These are phyloP conservation scores for Hoplodrina blanda DNA, from an alignment of 2,888 invertebrate genomes.

Conservation along the genomic window DNA sequence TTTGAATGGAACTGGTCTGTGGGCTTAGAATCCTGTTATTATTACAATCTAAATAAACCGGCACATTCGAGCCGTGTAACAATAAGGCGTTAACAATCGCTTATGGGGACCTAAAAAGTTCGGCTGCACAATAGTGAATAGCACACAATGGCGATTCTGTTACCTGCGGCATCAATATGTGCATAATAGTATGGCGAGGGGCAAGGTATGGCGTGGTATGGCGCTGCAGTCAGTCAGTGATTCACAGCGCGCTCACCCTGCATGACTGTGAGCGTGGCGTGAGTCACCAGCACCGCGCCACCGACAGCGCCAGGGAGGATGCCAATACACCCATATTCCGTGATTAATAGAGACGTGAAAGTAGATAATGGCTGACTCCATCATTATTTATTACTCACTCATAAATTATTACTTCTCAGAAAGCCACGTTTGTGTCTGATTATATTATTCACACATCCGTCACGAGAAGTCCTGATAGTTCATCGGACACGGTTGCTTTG, in stretches of 20 bases:
- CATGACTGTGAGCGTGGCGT: slow-evolving; percentile 70
- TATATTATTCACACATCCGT: slow-evolving; percentile 65
- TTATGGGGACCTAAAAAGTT: slow-evolving; percentile 85
- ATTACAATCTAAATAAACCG: slow-evolving; percentile 81
- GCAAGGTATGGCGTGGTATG: slow-evolving; percentile 39
- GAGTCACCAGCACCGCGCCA: slow-evolving; percentile 62
- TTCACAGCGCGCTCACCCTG: slow-evolving; percentile 74
- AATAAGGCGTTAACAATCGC: slow-evolving; percentile 87
- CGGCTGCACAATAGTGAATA: slow-evolving; percentile 86
- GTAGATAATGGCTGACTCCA: slow-evolving; percentile 72
- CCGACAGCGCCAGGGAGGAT: slow-evolving; percentile 58
- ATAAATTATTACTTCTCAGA: slow-evolving; percentile 69
- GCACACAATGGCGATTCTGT: slow-evolving; percentile 88
- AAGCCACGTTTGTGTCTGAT: slow-evolving; percentile 63
- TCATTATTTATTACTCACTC: slow-evolving; percentile 73
- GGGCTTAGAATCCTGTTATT: slow-evolving; percentile 78
- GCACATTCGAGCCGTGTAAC: slow-evolving; percentile 77
- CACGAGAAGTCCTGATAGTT: slow-evolving; percentile 54
- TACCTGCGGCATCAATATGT: slow-evolving; percentile 88
- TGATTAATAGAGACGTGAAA: slow-evolving; percentile 78
- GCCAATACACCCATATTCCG: slow-evolving; percentile 78
- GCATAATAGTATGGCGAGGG: slow-evolving; percentile 83
- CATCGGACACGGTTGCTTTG: slow-evolving; percentile 53
- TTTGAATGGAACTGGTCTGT: slow-evolving; percentile 65
- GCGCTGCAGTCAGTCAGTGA: slow-evolving; percentile 76